A percentile compares a stretch with the other conserved stretches of the same genome.
phyloP scores from a whole-genome alignment of 2,888 invertebrate species.

The Lordiphosa fenestrarum region DNA sequence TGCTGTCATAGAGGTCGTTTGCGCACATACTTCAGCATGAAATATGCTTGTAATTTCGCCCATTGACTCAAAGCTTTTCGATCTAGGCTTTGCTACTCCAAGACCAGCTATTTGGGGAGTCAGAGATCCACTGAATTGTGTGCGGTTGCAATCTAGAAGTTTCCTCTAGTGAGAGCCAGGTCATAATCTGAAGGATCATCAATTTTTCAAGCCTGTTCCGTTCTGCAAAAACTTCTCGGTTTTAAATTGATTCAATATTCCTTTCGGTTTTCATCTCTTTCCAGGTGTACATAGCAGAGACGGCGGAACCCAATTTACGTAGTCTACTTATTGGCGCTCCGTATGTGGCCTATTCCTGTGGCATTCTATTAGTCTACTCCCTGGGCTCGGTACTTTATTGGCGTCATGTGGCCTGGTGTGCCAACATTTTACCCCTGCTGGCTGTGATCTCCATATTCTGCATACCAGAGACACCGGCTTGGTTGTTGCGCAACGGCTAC shows the following conservation, averaged over 20 bases:
- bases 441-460: conserved; percentile 83
- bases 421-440: conserved; percentile 83
- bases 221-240: too few relatives aligned
- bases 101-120: too few relatives aligned
- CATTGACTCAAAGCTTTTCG: too few relatives aligned
- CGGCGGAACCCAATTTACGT: conserved; percentile 86
- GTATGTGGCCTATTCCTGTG: conserved; percentile 87
- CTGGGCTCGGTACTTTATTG: conserved; percentile 86
- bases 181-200: too few relatives aligned
- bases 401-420: conserved; percentile 86
- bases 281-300: conserved; percentile 89
- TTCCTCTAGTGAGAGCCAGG: too few relatives aligned
- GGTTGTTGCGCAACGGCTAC: conserved; percentile 85
- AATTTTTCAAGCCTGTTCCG: too few relatives aligned
- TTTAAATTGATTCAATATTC: neutral
- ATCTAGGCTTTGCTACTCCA: too few relatives aligned
- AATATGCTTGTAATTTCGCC: too few relatives aligned
- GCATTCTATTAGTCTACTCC: conserved; percentile 87
- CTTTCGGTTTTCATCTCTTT: conserved; percentile 23
- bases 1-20: too few relatives aligned
- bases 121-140: too few relatives aligned
- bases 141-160: too few relatives aligned
- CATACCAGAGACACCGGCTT: conserved; percentile 88
- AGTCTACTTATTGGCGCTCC: conserved; percentile 87
- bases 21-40: too few relatives aligned